Evolutionary conservation across 2,888 invertebrate species (phyloP).

Genomic region (Barypeithes pellucidus): DNA sequence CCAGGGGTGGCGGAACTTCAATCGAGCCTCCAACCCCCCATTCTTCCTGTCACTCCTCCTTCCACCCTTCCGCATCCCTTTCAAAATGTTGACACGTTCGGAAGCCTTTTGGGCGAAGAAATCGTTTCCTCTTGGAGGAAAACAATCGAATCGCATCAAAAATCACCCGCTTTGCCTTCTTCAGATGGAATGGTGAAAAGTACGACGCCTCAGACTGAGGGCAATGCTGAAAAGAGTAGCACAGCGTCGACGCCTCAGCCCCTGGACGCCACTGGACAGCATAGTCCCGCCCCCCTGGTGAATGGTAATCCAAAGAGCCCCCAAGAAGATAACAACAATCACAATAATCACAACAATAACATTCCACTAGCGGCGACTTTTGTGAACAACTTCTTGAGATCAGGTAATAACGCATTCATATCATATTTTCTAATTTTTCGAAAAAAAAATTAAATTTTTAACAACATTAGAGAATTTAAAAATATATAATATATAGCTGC

Average conservation of each 20-base stretch:
- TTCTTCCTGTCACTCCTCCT: conserved; percentile 65
- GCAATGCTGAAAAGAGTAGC: conserved; percentile 68
- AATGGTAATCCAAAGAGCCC: conserved; percentile 73
- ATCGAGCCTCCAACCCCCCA: conserved; percentile 54
- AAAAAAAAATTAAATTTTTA: too few relatives aligned
- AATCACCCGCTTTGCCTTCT: conserved; percentile 61
- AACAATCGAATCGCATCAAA: conserved; percentile 74
- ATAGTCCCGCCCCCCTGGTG: conserved; percentile 62
- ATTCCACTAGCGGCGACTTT: conserved; percentile 71
- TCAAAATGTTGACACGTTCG: conserved; percentile 81
- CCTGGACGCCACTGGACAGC: conserved; percentile 63
- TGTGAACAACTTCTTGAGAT: conserved; percentile 69
- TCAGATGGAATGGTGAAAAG: conserved; percentile 67
- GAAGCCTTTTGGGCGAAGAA: conserved; percentile 86
- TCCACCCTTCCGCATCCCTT: conserved; percentile 74
- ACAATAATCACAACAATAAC: conserved; percentile 73
- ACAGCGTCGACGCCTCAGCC: conserved; percentile 73
- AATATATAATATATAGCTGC: too few relatives aligned
- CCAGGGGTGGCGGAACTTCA: conserved; percentile 63
- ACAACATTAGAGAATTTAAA: too few relatives aligned
- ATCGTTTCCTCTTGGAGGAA: conserved; percentile 87
- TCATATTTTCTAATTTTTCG: too few relatives aligned
- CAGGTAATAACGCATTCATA: conserved; percentile 39
- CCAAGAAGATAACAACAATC: conserved; percentile 70
- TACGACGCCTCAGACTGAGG: conserved; percentile 70